Percentiles rank a stretch among this genome's conserved stretches.
phyloP scores from a whole-genome alignment of 2,113 vertebrate species.

The Struthidea cinerea region DNA sequence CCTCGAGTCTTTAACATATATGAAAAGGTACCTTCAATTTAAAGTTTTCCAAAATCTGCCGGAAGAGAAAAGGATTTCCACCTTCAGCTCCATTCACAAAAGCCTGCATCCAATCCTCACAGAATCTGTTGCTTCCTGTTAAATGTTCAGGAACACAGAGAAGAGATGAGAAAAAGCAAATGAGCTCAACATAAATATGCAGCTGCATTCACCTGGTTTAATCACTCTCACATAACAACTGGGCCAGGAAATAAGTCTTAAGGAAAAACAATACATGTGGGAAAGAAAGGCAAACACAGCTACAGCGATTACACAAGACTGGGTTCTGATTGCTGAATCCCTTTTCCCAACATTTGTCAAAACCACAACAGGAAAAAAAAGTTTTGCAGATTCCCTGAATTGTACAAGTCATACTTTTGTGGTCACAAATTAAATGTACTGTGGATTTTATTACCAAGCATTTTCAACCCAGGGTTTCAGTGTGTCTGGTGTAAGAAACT shows the following conservation, averaged over 20 bases:
- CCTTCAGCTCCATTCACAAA: slow-evolving; percentile 87
- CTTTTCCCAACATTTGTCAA: background rate
- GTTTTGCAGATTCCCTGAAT: background rate
- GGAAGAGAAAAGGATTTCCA: slow-evolving; percentile 91
- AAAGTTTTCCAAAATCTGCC: slow-evolving; percentile 96
- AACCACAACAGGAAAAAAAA: background rate
- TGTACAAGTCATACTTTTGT: background rate
- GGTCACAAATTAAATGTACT: background rate
- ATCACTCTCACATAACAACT: background rate
- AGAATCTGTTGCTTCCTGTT: slow-evolving; percentile 91
- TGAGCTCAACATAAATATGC: background rate
- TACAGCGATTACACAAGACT: background rate
- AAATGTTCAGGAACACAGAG: background rate
- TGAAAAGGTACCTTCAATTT: slow-evolving; percentile 89
- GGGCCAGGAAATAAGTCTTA: background rate
- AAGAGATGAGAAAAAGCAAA: background rate
- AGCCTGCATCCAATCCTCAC: slow-evolving; percentile 92
- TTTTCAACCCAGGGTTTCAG: background rate
- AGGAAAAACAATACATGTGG: background rate
- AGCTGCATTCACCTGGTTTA: background rate
- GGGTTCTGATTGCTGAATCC: background rate
- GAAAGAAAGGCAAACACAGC: background rate
- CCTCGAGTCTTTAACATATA: background rate
- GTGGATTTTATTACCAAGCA: background rate
- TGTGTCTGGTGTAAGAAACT: background rate